phyloP scores from a whole-genome alignment of 1,140 invertebrate species.

The Myzus persicae region DNA sequence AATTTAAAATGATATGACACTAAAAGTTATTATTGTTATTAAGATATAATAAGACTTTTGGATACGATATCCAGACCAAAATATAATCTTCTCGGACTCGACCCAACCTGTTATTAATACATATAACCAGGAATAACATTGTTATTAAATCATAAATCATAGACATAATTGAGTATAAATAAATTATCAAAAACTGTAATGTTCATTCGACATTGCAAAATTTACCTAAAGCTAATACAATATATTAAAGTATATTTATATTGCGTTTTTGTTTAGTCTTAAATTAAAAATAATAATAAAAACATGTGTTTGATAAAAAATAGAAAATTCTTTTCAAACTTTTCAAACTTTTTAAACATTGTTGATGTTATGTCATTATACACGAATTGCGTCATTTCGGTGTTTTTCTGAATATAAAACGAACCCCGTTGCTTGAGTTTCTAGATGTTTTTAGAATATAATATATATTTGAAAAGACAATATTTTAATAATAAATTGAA shows the following conservation, averaged over 20 bases:
- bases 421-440: background rate
- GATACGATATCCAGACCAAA: constrained; percentile 48
- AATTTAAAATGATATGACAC: background rate
- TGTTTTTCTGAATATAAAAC: background rate
- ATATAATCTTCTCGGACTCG: constrained; percentile 44
- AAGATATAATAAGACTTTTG: background rate
- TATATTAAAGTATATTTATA: background rate
- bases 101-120: background rate
- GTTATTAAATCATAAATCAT: background rate
- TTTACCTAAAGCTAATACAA: background rate
- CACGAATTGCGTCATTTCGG: background rate
- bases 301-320: background rate
- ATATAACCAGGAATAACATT: constrained; percentile 17
- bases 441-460: background rate
- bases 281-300: background rate
- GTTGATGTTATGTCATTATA: constrained; percentile 32
- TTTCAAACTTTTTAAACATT: constrained; percentile 26
- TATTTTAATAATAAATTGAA: background rate
- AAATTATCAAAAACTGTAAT: background rate
- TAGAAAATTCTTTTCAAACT: background rate
- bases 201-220: background rate
- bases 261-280: background rate
- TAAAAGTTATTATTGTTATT: background rate
- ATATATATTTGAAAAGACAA: background rate
- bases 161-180: background rate